Percentiles rank a stretch among this genome's conserved stretches.
Evolutionary conservation across 2,797 vertebrate species (phyloP).

Genomic region (Cercopithecus neglectus): DNA sequence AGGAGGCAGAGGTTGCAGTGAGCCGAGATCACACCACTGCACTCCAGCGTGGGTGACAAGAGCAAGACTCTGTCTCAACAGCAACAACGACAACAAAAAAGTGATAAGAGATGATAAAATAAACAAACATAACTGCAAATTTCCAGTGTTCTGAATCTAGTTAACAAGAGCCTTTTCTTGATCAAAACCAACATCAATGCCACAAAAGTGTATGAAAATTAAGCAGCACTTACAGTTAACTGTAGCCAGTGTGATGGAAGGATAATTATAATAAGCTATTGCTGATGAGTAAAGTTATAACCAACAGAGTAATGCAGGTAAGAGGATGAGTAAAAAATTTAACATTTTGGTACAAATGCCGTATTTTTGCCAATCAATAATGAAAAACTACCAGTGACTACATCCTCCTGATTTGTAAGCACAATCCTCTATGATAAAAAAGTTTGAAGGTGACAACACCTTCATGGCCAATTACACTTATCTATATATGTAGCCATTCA

Average conservation of each 20-base stretch:
- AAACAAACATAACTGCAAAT: conserved; percentile 4
- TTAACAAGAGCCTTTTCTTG: conserved; percentile 11
- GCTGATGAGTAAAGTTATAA: conserved; percentile 43
- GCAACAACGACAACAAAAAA: neutral
- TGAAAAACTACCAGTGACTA: neutral
- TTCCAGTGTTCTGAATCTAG: conserved; percentile 7
- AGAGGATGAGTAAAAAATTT: conserved; percentile 38
- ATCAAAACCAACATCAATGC: conserved; percentile 41
- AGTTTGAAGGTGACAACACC: neutral
- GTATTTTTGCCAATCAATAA: conserved; percentile 38
- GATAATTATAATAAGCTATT: conserved; percentile 44
- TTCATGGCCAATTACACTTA: neutral
- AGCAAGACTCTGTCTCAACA: too few relatives aligned
- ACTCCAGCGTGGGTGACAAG: too few relatives aligned
- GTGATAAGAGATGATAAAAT: conserved; percentile 30
- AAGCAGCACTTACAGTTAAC: neutral
- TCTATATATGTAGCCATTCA: neutral
- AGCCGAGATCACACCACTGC: too few relatives aligned
- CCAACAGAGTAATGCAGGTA: conserved; percentile 43
- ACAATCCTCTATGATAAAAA: neutral
- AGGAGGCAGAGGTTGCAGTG: too few relatives aligned
- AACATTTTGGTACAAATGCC: neutral
- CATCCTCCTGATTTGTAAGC: neutral
- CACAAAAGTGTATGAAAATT: conserved; percentile 12
- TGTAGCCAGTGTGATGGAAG: neutral